A percentile compares a stretch with the other conserved stretches of the same genome.
Conservation (phyloP, 2,888 invertebrate species). For the Pilophorus perplexus region DNA sequence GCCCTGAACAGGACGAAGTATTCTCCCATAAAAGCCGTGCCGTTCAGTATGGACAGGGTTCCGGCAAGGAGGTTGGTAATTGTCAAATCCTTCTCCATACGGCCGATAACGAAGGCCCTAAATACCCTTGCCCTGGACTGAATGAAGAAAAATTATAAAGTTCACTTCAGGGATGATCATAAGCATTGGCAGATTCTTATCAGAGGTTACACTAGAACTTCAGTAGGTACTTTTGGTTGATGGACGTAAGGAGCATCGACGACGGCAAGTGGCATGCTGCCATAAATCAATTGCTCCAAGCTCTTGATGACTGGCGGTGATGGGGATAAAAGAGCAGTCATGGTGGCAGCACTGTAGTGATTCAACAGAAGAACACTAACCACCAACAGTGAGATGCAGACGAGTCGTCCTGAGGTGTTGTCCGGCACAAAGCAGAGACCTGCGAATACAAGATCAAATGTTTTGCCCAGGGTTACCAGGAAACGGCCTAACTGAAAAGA, state of each 20-base stretch:
- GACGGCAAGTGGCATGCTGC: not conserved
- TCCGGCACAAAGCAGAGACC: constrained; percentile 8
- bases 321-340: constrained; percentile 12
- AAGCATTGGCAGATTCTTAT: no score
- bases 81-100: not conserved
- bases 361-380: not conserved
- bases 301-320: constrained; percentile 19
- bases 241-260: constrained; percentile 7
- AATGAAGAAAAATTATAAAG: no score
- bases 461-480: no score
- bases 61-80: not conserved
- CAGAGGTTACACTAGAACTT: no score
- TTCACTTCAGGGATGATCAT: no score
- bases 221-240: no score
- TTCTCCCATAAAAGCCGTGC: constrained; percentile 13
- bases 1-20: constrained; percentile 14
- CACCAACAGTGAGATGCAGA: not conserved
- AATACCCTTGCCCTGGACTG: constrained; percentile 6
- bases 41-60: not conserved
- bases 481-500: not conserved
- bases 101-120: not conserved
- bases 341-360: constrained; percentile 24
- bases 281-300: constrained; percentile 13
- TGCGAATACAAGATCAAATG: no score
- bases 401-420: constrained; percentile 4